Evolutionary conservation across 2,797 vertebrate species (phyloP).

Genomic region (Coregonus suidteri): DNA sequence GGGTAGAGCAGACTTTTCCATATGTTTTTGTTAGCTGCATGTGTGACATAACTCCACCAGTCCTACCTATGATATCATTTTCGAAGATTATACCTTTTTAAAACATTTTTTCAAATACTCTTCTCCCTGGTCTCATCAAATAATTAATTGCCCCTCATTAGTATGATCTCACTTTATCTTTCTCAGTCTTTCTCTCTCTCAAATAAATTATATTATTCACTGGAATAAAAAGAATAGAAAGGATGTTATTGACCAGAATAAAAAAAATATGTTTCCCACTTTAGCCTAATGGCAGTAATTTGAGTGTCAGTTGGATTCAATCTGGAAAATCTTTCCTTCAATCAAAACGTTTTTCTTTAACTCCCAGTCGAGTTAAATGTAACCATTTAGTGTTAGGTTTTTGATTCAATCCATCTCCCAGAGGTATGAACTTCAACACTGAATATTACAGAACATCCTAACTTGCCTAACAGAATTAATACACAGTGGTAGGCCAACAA

Average conservation of each 20-base stretch:
- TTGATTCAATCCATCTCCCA: not conserved
- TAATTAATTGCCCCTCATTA: slow-evolving; percentile 26
- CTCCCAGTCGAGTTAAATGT: not conserved
- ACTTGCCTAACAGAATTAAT: not conserved
- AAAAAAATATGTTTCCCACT: not conserved
- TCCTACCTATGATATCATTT: too few relatives aligned
- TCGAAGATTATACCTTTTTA: too few relatives aligned
- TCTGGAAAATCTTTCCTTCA: not conserved
- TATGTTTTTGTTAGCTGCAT: too few relatives aligned
- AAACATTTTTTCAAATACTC: not conserved
- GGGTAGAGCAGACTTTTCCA: too few relatives aligned
- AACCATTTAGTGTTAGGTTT: not conserved
- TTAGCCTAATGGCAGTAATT: not conserved
- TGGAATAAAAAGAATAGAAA: not conserved
- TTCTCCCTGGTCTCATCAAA: slow-evolving; percentile 23
- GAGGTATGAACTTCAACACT: not conserved
- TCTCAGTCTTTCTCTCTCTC: not conserved
- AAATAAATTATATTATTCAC: slow-evolving; percentile 45
- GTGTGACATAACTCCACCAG: too few relatives aligned
- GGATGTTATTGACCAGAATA: too few relatives aligned
- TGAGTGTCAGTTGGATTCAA: not conserved
- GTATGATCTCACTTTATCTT: not conserved
- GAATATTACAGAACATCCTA: not conserved
- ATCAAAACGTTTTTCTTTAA: not conserved
- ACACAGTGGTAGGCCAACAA: not conserved